Conservation (phyloP, 2,797 vertebrate genomes). For the Garrulus glandarius region DNA sequence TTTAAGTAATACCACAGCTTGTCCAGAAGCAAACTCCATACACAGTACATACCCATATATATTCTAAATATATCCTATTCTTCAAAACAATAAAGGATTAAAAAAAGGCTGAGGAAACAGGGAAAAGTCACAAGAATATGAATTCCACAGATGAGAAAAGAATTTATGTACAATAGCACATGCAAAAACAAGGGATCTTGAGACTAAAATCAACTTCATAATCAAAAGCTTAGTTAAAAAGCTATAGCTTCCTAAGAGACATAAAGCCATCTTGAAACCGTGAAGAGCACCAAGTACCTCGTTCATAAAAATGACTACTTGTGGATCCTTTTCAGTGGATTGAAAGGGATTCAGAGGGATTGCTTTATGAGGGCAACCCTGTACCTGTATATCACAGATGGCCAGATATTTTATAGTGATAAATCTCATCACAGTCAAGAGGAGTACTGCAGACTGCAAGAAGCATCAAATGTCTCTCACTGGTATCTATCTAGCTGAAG, state of each 20-base stretch:
- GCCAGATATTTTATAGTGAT: neutral
- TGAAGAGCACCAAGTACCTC: neutral
- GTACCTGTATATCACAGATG: neutral
- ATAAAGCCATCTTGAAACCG: slow-evolving; percentile 10
- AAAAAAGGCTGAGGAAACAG: slow-evolving; percentile 19
- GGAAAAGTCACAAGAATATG: slow-evolving; percentile 20
- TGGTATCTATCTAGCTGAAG: neutral
- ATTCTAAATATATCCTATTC: neutral
- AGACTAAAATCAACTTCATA: slow-evolving; percentile 65
- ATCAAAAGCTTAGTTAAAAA: slow-evolving; percentile 50
- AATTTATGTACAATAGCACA: slow-evolving; percentile 61
- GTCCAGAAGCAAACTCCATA: neutral
- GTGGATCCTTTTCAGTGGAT: neutral
- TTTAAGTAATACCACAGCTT: slow-evolving; percentile 33
- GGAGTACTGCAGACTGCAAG: neutral
- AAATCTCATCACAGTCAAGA: neutral
- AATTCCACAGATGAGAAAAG: slow-evolving; percentile 54
- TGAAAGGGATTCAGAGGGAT: neutral
- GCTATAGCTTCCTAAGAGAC: neutral
- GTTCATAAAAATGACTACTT: neutral
- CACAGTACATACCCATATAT: neutral
- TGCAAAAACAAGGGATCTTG: slow-evolving; percentile 53
- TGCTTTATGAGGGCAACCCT: neutral
- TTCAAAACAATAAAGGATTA: neutral
- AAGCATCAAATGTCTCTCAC: neutral